phyloP scores from a whole-genome alignment of 1,140 invertebrate genomes.

The Drosophila serrata region DNA sequence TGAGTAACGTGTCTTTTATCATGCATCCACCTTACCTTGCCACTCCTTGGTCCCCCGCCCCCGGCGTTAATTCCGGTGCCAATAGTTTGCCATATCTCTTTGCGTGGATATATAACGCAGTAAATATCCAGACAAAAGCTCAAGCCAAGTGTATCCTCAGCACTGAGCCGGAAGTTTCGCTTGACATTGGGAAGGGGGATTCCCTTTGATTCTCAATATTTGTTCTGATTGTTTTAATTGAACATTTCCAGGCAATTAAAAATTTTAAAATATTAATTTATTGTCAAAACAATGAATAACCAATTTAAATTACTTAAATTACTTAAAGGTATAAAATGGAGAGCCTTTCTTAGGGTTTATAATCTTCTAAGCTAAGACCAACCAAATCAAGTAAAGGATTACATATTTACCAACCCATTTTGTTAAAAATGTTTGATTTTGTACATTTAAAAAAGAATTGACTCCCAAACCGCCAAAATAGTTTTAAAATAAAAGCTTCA shows the following conservation, averaged over 20 bases:
- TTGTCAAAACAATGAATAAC: too few species aligned
- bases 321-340: too few species aligned
- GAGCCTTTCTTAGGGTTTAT: background rate
- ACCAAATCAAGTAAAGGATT: too few species aligned
- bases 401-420: background rate
- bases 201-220: conserved; percentile 15
- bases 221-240: background rate
- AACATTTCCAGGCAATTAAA: conserved; percentile 7
- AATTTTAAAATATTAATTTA: background rate
- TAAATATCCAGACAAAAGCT: conserved; percentile 71
- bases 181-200: background rate
- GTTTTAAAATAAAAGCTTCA: background rate
- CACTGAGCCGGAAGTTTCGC: conserved; percentile 1
- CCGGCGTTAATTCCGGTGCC: conserved; percentile 55
- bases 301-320: too few species aligned
- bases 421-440: too few species aligned
- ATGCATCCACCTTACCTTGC: conserved; percentile 44
- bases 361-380: too few species aligned
- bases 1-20: conserved; percentile 59
- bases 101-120: conserved; percentile 75
- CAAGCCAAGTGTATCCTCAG: conserved; percentile 31
- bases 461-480: background rate
- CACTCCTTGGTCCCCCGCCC: conserved; percentile 9
- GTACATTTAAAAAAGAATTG: too few species aligned
- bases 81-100: conserved; percentile 78